phyloP scores from a whole-genome alignment of 2,113 vertebrate genomes.

The Archocentrus centrarchus region DNA sequence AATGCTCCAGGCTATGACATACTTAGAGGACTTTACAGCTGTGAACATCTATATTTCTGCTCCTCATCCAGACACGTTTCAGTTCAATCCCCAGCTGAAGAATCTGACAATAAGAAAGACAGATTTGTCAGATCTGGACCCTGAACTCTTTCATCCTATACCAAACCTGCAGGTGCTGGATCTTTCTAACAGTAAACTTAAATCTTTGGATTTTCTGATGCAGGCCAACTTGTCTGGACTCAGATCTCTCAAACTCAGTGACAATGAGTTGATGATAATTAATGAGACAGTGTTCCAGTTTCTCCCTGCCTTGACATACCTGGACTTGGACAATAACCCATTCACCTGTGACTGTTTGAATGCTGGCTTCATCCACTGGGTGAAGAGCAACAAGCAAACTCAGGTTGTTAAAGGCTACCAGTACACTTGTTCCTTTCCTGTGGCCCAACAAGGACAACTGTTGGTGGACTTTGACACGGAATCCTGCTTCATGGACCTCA shows the following conservation, averaged over 20 bases:
- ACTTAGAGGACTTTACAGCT: constrained; percentile 6
- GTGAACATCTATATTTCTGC: background rate
- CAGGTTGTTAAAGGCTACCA: constrained; percentile 64
- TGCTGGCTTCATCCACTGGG: constrained; percentile 67
- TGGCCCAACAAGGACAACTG: constrained; percentile 25
- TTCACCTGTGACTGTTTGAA: constrained; percentile 72
- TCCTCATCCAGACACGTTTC: background rate
- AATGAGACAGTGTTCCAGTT: constrained; percentile 48
- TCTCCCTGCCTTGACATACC: constrained; percentile 57
- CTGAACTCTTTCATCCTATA: constrained; percentile 51
- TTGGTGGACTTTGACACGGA: constrained; percentile 59
- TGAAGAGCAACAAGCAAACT: constrained; percentile 48
- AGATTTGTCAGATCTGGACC: too few species aligned
- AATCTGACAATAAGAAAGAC: background rate
- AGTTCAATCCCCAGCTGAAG: constrained; percentile 31
- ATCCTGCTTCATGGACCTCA: constrained; percentile 46
- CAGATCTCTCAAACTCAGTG: constrained; percentile 21
- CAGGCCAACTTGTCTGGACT: constrained; percentile 52
- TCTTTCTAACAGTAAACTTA: constrained; percentile 34
- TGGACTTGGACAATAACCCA: constrained; percentile 68
- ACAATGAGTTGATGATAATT: constrained; percentile 56
- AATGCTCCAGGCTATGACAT: background rate
- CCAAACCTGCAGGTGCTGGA: constrained; percentile 48
- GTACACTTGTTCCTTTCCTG: constrained; percentile 70
- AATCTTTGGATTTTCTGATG: constrained; percentile 71